phyloP scores from a whole-genome alignment of 2,113 vertebrate genomes.

The Manacus vitellinus region DNA sequence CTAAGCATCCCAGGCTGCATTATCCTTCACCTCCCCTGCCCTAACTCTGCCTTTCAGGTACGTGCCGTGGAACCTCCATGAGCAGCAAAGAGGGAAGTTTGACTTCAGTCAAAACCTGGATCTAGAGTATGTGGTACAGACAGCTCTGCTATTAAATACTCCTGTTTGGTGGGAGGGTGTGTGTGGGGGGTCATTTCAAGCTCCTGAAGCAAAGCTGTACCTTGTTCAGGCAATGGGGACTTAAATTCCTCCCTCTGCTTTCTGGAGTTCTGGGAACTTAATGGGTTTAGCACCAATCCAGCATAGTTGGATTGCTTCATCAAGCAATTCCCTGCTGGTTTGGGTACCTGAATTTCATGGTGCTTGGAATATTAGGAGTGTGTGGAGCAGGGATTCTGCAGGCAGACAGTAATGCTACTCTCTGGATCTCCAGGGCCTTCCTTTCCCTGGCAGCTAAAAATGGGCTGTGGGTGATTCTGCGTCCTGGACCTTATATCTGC shows the following conservation, averaged over 20 bases:
- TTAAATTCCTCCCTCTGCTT: background rate
- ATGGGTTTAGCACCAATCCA: background rate
- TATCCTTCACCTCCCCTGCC: background rate
- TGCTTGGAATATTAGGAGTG: background rate
- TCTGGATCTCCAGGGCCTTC: constrained; percentile 79
- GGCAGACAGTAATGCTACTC: background rate
- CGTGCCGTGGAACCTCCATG: constrained; percentile 92
- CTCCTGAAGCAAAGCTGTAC: background rate
- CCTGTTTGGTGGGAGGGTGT: background rate
- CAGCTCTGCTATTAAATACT: background rate
- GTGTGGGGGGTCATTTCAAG: rapidly evolving
- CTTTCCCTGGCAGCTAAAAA: constrained; percentile 80
- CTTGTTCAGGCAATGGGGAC: background rate
- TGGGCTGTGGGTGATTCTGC: constrained; percentile 89
- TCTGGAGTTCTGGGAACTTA: background rate
- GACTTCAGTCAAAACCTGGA: constrained; percentile 88
- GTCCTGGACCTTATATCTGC: constrained; percentile 93
- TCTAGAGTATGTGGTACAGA: constrained; percentile 79
- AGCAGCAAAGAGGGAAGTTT: constrained; percentile 83
- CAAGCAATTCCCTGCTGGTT: background rate
- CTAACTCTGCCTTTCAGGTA: constrained; percentile 69
- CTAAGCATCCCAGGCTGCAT: background rate
- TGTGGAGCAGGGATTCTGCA: background rate
- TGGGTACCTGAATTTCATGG: background rate
- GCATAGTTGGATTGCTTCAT: background rate